Conservation (phyloP, 2,888 invertebrate species). For the Megamerina dolium region DNA sequence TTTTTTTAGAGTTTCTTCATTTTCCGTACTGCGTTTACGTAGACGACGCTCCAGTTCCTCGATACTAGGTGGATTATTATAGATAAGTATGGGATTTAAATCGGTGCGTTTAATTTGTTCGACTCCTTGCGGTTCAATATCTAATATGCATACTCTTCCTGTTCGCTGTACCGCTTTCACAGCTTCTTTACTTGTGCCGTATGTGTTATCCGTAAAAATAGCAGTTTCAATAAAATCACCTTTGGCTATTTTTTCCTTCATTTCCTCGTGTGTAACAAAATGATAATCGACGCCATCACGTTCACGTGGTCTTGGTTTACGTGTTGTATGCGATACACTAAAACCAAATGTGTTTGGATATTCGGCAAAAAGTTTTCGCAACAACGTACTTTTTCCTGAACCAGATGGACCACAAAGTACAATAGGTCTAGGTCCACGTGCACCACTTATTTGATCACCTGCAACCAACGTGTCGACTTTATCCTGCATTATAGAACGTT, state of each 20-base stretch:
- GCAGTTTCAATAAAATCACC: constrained; percentile 91
- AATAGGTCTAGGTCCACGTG: constrained; percentile 63
- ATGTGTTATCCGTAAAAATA: constrained; percentile 85
- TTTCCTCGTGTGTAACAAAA: constrained; percentile 71
- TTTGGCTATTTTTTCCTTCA: constrained; percentile 66
- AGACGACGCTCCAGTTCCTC: constrained; percentile 68
- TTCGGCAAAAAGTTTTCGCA: constrained; percentile 79
- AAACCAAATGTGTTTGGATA: constrained; percentile 88
- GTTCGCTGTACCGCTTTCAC: constrained; percentile 71
- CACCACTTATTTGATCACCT: too few species aligned
- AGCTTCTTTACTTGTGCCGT: constrained; percentile 87
- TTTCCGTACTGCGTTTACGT: constrained; percentile 79
- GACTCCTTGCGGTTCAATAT: constrained; percentile 93
- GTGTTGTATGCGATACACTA: constrained; percentile 87
- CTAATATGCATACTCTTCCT: constrained; percentile 86
- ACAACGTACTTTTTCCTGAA: constrained; percentile 89
- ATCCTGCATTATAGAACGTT: too few species aligned
- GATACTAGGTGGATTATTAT: constrained; percentile 85
- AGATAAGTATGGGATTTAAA: constrained; percentile 77
- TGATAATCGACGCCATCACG: constrained; percentile 78
- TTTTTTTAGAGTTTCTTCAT: constrained; percentile 73
- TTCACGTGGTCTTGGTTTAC: constrained; percentile 72
- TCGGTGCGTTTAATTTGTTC: constrained; percentile 77
- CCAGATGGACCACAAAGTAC: constrained; percentile 95
- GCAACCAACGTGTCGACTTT: too few species aligned